phyloP scores from a whole-genome alignment of 2,113 vertebrate species.

The Halichoerus grypus region DNA sequence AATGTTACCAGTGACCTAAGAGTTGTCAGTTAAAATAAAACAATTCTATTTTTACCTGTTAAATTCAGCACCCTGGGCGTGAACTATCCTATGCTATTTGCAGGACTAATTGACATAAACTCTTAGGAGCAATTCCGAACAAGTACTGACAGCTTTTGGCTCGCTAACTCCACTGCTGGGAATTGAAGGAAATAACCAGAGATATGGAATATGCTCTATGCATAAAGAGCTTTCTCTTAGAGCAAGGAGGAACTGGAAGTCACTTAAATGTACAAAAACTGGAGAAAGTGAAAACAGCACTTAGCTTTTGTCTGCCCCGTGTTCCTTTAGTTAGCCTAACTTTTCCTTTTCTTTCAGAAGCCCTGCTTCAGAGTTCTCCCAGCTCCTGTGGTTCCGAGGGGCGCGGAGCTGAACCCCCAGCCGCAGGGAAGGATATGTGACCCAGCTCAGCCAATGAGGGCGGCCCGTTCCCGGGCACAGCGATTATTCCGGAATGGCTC shows the following conservation, averaged over 20 bases:
- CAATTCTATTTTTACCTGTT: not conserved
- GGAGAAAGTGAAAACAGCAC: not conserved
- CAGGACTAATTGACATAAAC: not conserved
- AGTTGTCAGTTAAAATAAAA: not conserved
- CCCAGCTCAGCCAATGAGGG: not conserved
- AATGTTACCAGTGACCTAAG: not conserved
- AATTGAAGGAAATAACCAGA: not conserved
- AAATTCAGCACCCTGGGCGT: too few species aligned
- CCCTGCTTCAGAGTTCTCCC: not conserved
- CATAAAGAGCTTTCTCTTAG: not conserved
- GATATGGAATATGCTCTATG: not conserved
- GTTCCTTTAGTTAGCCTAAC: not conserved
- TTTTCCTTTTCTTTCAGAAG: not conserved
- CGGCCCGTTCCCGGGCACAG: not conserved
- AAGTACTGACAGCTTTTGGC: not conserved
- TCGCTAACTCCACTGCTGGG: not conserved
- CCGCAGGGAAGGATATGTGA: not conserved
- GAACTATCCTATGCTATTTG: too few species aligned
- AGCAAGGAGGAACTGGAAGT: not conserved
- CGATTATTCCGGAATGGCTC: rapidly evolving
- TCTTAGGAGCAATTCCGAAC: not conserved
- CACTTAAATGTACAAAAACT: not conserved
- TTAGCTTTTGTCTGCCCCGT: not conserved
- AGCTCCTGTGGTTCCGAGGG: not conserved
- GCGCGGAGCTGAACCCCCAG: not conserved